Evolutionary conservation across 2,797 vertebrate genomes (phyloP).

Genomic region (Takifugu ocellatus): DNA sequence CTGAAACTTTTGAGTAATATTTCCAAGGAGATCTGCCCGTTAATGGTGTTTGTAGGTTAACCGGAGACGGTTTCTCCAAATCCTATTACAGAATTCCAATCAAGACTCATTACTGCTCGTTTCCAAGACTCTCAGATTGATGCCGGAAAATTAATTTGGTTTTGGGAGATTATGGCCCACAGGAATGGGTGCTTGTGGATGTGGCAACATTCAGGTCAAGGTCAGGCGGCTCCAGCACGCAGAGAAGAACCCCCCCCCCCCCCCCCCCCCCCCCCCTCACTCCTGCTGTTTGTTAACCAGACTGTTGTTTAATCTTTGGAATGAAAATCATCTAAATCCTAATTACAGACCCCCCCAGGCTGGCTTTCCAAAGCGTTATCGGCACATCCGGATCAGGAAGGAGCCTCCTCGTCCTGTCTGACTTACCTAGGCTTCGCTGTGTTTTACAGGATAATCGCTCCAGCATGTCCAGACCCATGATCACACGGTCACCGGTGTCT

Average conservation of each 20-base stretch:
- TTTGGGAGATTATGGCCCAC: conserved; percentile 70
- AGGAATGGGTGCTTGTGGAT: conserved; percentile 63
- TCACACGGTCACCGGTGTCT: conserved; percentile 96
- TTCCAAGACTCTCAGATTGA: conserved; percentile 62
- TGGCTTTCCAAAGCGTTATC: not conserved
- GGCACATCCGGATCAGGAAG: not conserved
- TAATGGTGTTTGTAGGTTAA: conserved; percentile 76
- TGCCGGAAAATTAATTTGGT: conserved; percentile 72
- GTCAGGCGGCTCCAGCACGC: conserved; percentile 64
- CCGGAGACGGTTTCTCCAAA: conserved; percentile 48
- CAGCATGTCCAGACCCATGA: conserved; percentile 98
- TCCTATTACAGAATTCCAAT: conserved; percentile 68
- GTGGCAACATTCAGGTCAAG: conserved; percentile 77
- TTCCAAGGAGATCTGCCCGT: conserved; percentile 28
- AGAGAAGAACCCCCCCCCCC: conserved; percentile 24
- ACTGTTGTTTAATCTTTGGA: conserved; percentile 1
- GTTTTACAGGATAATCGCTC: conserved; percentile 87
- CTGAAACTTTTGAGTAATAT: conserved; percentile 49
- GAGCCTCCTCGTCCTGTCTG: not conserved
- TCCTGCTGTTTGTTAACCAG: conserved; percentile 13
- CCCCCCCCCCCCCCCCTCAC: conserved; percentile 17
- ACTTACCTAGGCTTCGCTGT: conserved; percentile 3
- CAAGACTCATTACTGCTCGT: conserved; percentile 62
- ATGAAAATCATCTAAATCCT: conserved; percentile 3
- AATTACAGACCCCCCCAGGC: not conserved